Evolutionary conservation across 2,888 invertebrate genomes (phyloP).

Genomic region (Baccha elongata): DNA sequence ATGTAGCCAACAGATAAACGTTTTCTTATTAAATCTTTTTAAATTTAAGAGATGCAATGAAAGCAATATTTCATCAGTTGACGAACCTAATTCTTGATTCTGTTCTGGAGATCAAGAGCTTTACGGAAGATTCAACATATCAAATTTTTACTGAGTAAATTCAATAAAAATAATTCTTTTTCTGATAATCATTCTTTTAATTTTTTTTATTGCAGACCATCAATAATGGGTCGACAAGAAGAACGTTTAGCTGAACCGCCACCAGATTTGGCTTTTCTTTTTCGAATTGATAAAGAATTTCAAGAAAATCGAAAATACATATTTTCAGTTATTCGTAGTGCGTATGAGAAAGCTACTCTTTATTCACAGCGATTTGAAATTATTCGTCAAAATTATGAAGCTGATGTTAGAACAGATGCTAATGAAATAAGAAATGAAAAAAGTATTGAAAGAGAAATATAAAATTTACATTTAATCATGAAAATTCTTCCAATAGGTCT

Average conservation of each 20-base stretch:
- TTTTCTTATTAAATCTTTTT: no score
- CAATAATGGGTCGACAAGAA: slow-evolving; percentile 92
- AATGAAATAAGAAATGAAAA: slow-evolving; percentile 86
- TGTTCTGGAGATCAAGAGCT: slow-evolving; percentile 87
- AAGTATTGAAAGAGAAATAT: slow-evolving; percentile 74
- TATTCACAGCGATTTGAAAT: slow-evolving; percentile 87
- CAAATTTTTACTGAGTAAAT: slow-evolving; percentile 87
- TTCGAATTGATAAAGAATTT: slow-evolving; percentile 85
- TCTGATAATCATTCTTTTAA: neutral
- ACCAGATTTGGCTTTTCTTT: slow-evolving; percentile 87
- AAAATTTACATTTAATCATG: neutral
- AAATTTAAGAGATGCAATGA: slow-evolving; percentile 75
- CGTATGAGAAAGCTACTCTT: slow-evolving; percentile 85
- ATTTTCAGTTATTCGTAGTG: slow-evolving; percentile 84
- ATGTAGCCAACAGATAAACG: no score
- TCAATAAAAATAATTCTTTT: neutral
- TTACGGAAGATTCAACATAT: slow-evolving; percentile 88
- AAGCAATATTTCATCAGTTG: slow-evolving; percentile 78
- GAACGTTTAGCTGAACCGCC: slow-evolving; percentile 89
- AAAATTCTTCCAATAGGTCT: slow-evolving; percentile 82
- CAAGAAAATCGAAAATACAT: slow-evolving; percentile 82
- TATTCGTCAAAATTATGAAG: slow-evolving; percentile 87
- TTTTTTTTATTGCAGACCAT: slow-evolving; percentile 84
- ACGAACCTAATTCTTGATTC: slow-evolving; percentile 83
- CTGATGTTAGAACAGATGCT: slow-evolving; percentile 87